These are phyloP conservation scores for Stegostoma tigrinum DNA, from an alignment of 2,113 vertebrate species.

Conservation along the genomic window DNA sequence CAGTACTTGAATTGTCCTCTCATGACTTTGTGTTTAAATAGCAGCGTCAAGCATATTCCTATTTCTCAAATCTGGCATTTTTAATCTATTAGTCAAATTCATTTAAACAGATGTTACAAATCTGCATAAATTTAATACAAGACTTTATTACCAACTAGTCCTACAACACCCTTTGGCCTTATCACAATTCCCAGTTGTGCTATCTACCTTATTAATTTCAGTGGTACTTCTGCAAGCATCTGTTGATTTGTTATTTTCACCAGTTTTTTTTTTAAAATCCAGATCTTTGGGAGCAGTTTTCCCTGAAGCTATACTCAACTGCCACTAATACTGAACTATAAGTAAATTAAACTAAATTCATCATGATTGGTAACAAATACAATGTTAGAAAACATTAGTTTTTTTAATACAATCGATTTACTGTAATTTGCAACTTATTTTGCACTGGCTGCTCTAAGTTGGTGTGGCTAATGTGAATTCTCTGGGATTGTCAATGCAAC, in stretches of 20 bases:
- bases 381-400: background rate
- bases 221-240: slow-evolving; percentile 12
- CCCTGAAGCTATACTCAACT: background rate
- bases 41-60: background rate
- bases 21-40: background rate
- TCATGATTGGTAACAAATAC: background rate
- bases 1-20: background rate
- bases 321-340: background rate
- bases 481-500: slow-evolving; percentile 18
- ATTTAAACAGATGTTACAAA: slow-evolving; percentile 30
- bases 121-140: slow-evolving; percentile 19
- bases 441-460: background rate
- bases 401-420: background rate
- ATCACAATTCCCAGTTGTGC: background rate
- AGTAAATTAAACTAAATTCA: background rate
- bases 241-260: background rate
- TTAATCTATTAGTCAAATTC: background rate
- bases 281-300: background rate
- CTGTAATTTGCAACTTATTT: slow-evolving; percentile 10
- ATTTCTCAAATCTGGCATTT: slow-evolving; percentile 17
- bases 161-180: slow-evolving; percentile 23
- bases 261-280: background rate
- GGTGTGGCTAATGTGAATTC: background rate
- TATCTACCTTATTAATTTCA: background rate
- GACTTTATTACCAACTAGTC: slow-evolving; percentile 13